Conservation (phyloP, 2,113 vertebrate genomes). For the Actenoides hombroni region DNA sequence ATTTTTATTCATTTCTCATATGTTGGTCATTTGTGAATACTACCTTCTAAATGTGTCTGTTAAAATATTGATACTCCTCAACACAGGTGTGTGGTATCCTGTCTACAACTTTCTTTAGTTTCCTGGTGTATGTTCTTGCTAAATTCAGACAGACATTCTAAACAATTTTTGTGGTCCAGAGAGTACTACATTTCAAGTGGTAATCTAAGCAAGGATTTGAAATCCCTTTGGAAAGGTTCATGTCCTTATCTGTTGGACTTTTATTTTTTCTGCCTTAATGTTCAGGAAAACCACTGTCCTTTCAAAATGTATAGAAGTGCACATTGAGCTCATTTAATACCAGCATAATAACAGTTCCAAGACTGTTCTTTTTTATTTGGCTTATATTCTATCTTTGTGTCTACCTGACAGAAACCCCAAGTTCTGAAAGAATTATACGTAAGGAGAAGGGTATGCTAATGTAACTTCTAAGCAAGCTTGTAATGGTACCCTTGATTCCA, state of each 20-base stretch:
- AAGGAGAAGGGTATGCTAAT: background rate
- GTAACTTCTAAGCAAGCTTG: background rate
- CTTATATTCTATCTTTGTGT: background rate
- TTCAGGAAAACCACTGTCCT: background rate
- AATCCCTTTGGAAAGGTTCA: background rate
- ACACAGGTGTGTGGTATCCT: background rate
- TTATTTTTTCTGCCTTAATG: background rate
- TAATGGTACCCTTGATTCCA: background rate
- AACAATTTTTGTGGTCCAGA: background rate
- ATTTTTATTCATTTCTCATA: background rate
- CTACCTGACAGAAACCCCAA: background rate
- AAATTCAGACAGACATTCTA: background rate
- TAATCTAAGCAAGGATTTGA: background rate
- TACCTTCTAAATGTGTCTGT: background rate
- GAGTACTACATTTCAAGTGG: background rate
- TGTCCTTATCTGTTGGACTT: background rate
- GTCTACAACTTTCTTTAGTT: background rate
- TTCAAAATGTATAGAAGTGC: background rate
- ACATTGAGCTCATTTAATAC: background rate
- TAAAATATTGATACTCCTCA: background rate
- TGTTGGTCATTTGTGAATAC: background rate
- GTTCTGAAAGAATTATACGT: background rate
- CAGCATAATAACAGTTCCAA: background rate
- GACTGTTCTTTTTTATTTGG: background rate
- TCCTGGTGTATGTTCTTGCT: background rate